These are phyloP conservation scores for Thunnus maccoyii DNA, from an alignment of 2,113 vertebrate species.

Conservation along the genomic window DNA sequence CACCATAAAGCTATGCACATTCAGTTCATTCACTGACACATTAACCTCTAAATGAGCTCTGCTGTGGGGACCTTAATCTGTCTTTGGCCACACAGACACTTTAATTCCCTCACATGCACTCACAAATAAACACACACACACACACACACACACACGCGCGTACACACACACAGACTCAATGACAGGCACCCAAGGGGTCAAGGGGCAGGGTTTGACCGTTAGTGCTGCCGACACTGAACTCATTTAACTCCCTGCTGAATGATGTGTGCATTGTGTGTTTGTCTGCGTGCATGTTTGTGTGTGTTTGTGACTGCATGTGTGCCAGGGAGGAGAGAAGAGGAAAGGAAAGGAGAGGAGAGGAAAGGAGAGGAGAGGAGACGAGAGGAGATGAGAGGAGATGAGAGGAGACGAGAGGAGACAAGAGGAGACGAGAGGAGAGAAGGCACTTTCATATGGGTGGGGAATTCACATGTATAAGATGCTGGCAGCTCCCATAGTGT, in stretches of 20 bases:
- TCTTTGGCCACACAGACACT: constrained; percentile 73
- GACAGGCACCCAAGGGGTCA: constrained; percentile 70
- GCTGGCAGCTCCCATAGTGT: constrained; percentile 77
- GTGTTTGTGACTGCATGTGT: background rate
- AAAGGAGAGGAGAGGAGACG: background rate
- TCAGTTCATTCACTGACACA: constrained; percentile 80
- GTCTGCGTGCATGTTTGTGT: constrained; percentile 27
- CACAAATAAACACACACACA: constrained; percentile 56
- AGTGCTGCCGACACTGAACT: constrained; percentile 76
- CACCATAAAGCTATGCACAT: constrained; percentile 36
- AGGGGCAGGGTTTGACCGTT: constrained; percentile 76
- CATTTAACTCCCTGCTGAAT: constrained; percentile 73
- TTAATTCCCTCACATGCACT: constrained; percentile 68
- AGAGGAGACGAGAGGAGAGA: constrained; percentile 34
- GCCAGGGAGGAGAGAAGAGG: background rate
- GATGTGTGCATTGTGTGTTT: constrained; percentile 62
- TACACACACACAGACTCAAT: constrained; percentile 45
- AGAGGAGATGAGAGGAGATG: constrained; percentile 7
- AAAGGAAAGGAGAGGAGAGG: background rate
- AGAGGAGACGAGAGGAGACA: constrained; percentile 15
- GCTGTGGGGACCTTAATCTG: constrained; percentile 67
- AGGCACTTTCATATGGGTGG: constrained; percentile 55
- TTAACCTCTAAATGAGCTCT: constrained; percentile 82
- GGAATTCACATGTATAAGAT: constrained; percentile 78
- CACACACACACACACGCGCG: constrained; percentile 37